These are phyloP conservation scores for Drosophila pachea DNA, from an alignment of 1,140 invertebrate genomes.

Conservation along the genomic window DNA sequence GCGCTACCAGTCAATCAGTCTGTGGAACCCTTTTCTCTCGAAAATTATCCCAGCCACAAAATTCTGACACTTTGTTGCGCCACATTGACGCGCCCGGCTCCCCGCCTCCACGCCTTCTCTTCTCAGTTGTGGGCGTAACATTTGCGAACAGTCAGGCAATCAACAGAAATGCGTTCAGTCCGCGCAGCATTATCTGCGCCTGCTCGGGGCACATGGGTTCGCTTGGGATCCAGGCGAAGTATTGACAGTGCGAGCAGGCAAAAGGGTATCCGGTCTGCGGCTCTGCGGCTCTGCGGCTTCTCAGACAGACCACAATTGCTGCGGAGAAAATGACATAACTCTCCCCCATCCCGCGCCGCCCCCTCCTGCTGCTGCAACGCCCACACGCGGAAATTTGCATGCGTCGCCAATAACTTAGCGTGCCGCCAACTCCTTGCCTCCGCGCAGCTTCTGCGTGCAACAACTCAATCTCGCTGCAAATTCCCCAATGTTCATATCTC, in stretches of 20 bases:
- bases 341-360: slow-evolving; percentile 8
- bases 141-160: slow-evolving; percentile 62
- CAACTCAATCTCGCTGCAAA: slow-evolving; percentile 3
- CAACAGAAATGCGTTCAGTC: slow-evolving; percentile 56
- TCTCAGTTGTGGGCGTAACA: slow-evolving; percentile 36
- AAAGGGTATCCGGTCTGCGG: slow-evolving; percentile 12
- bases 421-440: neutral
- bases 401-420: slow-evolving; percentile 8
- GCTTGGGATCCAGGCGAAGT: neutral
- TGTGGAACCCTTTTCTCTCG: slow-evolving; percentile 34
- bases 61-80: slow-evolving; percentile 61
- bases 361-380: slow-evolving; percentile 27
- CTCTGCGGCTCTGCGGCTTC: slow-evolving; percentile 7
- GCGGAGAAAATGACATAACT: slow-evolving; percentile 14
- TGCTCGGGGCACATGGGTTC: neutral
- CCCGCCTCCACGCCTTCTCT: slow-evolving; percentile 4
- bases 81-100: slow-evolving; percentile 19
- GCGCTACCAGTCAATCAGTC: slow-evolving; percentile 67
- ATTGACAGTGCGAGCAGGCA: no score
- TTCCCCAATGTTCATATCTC: no score
- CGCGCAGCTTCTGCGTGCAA: neutral
- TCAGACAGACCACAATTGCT: slow-evolving; percentile 7
- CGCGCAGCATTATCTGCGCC: slow-evolving; percentile 9
- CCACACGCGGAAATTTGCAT: slow-evolving; percentile 16
- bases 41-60: slow-evolving; percentile 22